Conservation (phyloP, 1,140 invertebrate genomes). For the Pinna nobilis region DNA sequence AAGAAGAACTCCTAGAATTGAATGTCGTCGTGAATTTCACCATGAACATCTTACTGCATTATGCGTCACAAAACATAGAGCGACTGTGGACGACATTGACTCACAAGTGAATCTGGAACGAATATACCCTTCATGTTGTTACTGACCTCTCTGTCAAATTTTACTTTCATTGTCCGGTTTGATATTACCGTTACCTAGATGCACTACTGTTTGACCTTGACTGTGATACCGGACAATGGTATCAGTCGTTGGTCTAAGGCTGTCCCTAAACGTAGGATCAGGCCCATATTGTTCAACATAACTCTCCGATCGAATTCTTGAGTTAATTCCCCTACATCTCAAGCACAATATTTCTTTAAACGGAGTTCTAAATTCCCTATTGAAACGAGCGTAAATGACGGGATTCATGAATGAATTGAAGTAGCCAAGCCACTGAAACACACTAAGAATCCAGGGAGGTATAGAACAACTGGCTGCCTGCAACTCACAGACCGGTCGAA, state of each 20-base stretch:
- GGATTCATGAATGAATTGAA: slow-evolving; percentile 77
- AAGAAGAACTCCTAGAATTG: no score
- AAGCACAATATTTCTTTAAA: slow-evolving; percentile 77
- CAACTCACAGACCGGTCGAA: slow-evolving; percentile 57
- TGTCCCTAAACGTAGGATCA: slow-evolving; percentile 59
- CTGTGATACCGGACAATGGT: slow-evolving; percentile 70
- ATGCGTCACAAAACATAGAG: no score
- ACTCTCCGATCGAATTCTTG: slow-evolving; percentile 75
- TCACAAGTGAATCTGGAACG: no score
- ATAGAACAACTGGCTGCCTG: slow-evolving; percentile 50
- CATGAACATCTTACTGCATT: no score
- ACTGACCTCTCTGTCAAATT: slow-evolving; percentile 45
- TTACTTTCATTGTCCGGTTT: slow-evolving; percentile 46
- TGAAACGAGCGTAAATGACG: slow-evolving; percentile 78
- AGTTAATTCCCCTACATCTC: slow-evolving; percentile 75
- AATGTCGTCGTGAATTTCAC: no score
- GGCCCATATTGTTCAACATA: slow-evolving; percentile 75
- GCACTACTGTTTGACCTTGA: slow-evolving; percentile 68
- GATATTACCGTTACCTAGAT: slow-evolving; percentile 66
- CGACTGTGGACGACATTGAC: no score
- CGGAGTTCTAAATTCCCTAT: slow-evolving; percentile 77
- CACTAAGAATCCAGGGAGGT: slow-evolving; percentile 70
- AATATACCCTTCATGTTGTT: no score
- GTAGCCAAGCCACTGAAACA: slow-evolving; percentile 76
- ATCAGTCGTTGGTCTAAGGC: slow-evolving; percentile 62